Conservation (phyloP, 2,888 invertebrate genomes). For the Agapetus fuscipes region DNA sequence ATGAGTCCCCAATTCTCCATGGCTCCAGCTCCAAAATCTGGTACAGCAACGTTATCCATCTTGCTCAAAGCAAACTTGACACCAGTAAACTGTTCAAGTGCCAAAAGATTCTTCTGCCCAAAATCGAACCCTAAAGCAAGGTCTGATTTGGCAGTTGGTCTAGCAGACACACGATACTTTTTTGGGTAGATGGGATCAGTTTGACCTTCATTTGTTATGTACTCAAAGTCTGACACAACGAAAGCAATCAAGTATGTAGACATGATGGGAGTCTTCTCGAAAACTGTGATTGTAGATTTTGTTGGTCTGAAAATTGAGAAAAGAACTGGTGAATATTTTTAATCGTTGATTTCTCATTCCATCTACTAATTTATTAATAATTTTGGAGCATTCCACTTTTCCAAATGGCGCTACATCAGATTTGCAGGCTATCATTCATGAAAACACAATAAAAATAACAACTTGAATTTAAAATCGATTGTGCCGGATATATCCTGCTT, state of each 20-base stretch:
- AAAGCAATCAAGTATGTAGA: slow-evolving; percentile 76
- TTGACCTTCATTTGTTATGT: slow-evolving; percentile 1
- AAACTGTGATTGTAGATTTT: slow-evolving; percentile 25
- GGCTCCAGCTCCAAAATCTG: slow-evolving; percentile 74
- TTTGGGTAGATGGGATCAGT: slow-evolving; percentile 3
- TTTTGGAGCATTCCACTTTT: no score
- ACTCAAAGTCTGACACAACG: slow-evolving; percentile 51
- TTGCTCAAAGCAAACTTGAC: slow-evolving; percentile 45
- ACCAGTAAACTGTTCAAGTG: slow-evolving; percentile 33
- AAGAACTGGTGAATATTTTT: not conserved
- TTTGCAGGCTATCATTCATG: no score
- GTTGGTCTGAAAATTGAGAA: not conserved
- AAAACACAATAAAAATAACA: no score
- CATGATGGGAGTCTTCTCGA: slow-evolving; percentile 52
- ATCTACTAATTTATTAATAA: no score
- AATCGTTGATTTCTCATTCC: no score
- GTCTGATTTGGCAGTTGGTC: slow-evolving; percentile 24
- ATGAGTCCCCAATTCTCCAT: slow-evolving; percentile 95
- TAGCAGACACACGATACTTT: slow-evolving; percentile 23
- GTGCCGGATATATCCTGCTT: no score
- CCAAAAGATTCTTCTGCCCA: slow-evolving; percentile 35
- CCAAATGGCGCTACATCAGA: no score
- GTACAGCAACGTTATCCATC: slow-evolving; percentile 71
- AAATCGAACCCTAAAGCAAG: slow-evolving; percentile 36
- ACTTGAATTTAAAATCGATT: no score